Evolutionary conservation across 2,797 vertebrate genomes (phyloP).

Genomic region (Heliangelus exortis): DNA sequence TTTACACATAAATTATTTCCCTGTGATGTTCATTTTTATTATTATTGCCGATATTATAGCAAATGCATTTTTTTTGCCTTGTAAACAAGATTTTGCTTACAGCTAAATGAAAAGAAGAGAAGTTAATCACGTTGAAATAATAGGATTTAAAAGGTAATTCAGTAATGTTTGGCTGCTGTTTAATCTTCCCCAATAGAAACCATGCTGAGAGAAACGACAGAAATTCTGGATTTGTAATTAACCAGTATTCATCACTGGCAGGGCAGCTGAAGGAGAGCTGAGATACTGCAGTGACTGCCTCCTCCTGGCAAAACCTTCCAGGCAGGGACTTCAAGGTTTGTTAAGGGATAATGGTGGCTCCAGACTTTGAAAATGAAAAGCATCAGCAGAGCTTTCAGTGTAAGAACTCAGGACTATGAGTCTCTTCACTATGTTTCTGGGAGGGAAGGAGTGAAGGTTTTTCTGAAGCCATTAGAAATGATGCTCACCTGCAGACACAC

Average conservation of each 20-base stretch:
- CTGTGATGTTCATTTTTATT: constrained; percentile 83
- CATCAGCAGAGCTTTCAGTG: not conserved
- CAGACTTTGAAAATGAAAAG: not conserved
- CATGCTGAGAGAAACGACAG: constrained; percentile 77
- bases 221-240: constrained; percentile 82
- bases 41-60: constrained; percentile 83
- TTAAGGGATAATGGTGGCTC: not conserved
- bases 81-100: constrained; percentile 86
- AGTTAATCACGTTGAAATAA: constrained; percentile 89
- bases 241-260: constrained; percentile 79
- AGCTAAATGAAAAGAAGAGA: constrained; percentile 84
- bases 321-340: not conserved
- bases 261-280: constrained; percentile 64
- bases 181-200: constrained; percentile 81
- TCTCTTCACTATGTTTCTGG: not conserved
- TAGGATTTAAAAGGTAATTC: constrained; percentile 87
- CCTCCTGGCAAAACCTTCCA: constrained; percentile 3
- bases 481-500: not conserved
- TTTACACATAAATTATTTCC: constrained; percentile 94
- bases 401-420: not conserved
- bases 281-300: constrained; percentile 40
- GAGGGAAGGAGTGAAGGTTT: not conserved
- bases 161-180: constrained; percentile 80
- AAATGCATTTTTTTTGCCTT: constrained; percentile 79
- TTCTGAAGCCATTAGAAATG: not conserved